These are phyloP conservation scores for Melanophora roralis DNA, from an alignment of 2,888 invertebrate species.

Conservation along the genomic window DNA sequence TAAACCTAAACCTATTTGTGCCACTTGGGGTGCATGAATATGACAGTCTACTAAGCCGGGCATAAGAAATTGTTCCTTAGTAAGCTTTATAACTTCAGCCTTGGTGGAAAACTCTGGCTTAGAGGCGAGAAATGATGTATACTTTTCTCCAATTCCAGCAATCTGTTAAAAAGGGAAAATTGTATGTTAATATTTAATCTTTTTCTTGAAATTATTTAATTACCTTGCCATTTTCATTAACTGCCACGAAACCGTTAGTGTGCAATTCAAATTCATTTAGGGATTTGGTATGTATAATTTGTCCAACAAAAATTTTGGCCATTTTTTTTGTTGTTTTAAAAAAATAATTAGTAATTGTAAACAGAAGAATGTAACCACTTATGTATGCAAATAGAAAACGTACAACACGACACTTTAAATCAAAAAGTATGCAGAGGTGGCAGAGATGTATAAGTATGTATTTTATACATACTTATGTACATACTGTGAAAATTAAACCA, in stretches of 20 bases:
- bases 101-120: conserved; percentile 3
- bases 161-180: conserved; percentile 72
- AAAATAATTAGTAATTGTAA: no score
- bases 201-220: background rate
- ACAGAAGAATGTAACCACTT: no score
- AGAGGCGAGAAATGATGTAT: conserved; percentile 66
- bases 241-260: conserved; percentile 79
- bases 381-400: no score
- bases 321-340: conserved; percentile 57
- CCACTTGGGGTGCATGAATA: conserved; percentile 92
- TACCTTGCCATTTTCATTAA: conserved; percentile 80
- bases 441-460: no score
- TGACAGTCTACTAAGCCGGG: conserved; percentile 95
- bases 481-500: no score
- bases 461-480: no score
- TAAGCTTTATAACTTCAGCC: conserved; percentile 67
- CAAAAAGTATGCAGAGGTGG: no score
- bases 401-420: no score
- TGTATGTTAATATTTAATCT: no score
- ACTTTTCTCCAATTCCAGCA: conserved; percentile 74
- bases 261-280: conserved; percentile 76
- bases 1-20: conserved; percentile 89
- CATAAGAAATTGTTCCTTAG: conserved; percentile 83
- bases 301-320: conserved; percentile 74
- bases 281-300: conserved; percentile 76